Base-by-base conservation (phyloP, 2,113 vertebrate genomes). In the Steatornis caripensis region DNA sequence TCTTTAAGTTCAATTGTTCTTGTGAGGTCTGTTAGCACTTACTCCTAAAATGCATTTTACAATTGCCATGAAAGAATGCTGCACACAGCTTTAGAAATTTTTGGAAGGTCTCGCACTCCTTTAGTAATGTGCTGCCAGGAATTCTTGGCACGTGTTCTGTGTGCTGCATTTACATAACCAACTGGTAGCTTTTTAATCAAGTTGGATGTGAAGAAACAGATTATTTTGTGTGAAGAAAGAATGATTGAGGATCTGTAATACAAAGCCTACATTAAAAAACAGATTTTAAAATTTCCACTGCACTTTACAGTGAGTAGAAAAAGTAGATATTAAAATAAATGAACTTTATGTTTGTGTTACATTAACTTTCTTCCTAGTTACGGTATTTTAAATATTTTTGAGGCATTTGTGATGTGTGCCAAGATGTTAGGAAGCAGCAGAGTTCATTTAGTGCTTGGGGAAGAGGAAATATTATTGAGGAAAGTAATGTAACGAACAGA, bases 91-190 rank as follows among this genome's bases (percentile, higher is more conserved):
- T 60, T 46, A 64, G 60, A 78, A 66, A 68, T 66, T 80, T 84
- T 16, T 54, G 53, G 41, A 89, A 83, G 87, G 70, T 91, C 82
- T 83, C 7, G 18, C 49, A 21, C 45, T 90, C 74, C 19, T 37
- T 69, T 65, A 69, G 82, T 32, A 37, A 64, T 27, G 18, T 55
- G 37, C 61, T 97, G 92, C 94, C 89, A 97, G 65, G 70, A 95
- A 2, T 51, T 93, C 87, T 84, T 94, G 93, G 74, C 43, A 2
- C 57, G 84, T 17, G 27, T 84, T 92, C n/a, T 15, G 19, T 36
- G 53, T 92, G 72, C 83, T 79, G n/a, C 1, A 6, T 87, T 92
- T 90, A 54, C 46, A 48, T 66, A 96, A 89, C 78, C 71, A 55
- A 46, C 87, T 55, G 68, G 61, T 57, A 78, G 70, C 80, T 39